Evolutionary conservation across 1,140 invertebrate genomes (phyloP), one percentile per base, ranked within the genome.

Genomic region (Drosophila saltans): DNA sequence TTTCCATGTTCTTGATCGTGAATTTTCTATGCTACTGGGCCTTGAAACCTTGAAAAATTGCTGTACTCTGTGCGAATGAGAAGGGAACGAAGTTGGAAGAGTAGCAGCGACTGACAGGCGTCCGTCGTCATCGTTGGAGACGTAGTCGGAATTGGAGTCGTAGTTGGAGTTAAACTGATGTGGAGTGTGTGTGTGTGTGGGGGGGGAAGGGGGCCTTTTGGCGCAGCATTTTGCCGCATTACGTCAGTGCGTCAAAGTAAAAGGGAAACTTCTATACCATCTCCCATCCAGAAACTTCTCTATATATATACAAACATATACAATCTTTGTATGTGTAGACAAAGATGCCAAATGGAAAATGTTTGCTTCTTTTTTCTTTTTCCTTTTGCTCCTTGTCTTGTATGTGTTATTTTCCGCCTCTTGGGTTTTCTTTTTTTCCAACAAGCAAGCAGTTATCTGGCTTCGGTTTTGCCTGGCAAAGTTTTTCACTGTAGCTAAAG

Each of bases 21-120:
- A 91, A 89, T 91, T 89, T 91, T 91, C 89, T 91, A 91, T 91
- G 89, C 88, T 90, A 90, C 88, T 90, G 86, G 88, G 84, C 88
- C 86, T 90, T 90, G 81, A 90, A 90, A 90, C 81, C 86, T 90
- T 81, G 78, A 81, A 90, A 70, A 82, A 73, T 80, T 74, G 63
- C 69, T 82, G 56, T 74, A 69, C 61, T 40, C 66, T 16, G 45
- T 48, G n/a, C n/a, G 39, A 40, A 55, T 7, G 40, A 45, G 40
- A 45, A 24, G 62, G 8, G 28, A 48, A 45, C 33, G 16, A 58
- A 56, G 48, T 16, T 16, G 16, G 16, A 16, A 16, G 16, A 16
- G 39, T 36, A 55, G 40, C 11, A 33, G 43, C 41, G 43, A 48
- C 62, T 39, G 55, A 43, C 8, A 11, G 26, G 43, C 24, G 64